Evolutionary conservation across 2,113 vertebrate genomes (phyloP), one percentile per base, ranked within the genome.

Genomic region (Ploceus nigricollis): DNA sequence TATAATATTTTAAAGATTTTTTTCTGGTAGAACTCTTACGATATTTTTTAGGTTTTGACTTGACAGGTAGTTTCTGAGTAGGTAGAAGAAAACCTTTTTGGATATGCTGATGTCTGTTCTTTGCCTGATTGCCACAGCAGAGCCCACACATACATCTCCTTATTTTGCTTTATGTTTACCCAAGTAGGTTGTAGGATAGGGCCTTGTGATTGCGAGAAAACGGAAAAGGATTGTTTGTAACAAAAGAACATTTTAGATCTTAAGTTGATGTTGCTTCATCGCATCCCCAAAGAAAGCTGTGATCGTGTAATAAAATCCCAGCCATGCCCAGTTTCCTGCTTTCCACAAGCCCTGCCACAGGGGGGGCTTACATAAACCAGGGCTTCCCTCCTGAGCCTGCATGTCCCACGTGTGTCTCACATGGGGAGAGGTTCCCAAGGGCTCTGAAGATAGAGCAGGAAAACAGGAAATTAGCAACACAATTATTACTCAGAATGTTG

Each of bases 331-430:
- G 10, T 19, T 24, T 72, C 6, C 33, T 57, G 28, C 28, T 73
- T 56, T 37, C n/a, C 76, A 8, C 47, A 56, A 28, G 13, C 21
- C 4, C 25, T 53, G n/a, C 42, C 19, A 1, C 47, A 9, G 24
- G 2, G 3, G 31, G 10, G 27, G 13, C 16, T 57, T 6, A 22
- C 9, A 17, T 14, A 42, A 50, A 15, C 2, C 8, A 11, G 35
- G 22, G 56, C 14, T 78, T 56, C 19, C 64, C 23, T 27, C 0
- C 1, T 30, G 65, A 31, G 35, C 10, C 22, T 48, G 5, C 4
- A 0, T 24, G 44, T 65, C 35, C 50, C 51, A 12, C 0, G 1
- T 10, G 31, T 69, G n/a, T 27, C 30, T 40, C 21, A 39, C 7
- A 1, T 16, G 30, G 33, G 9, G 30, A 51, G 25, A 77, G 30